phyloP scores from a whole-genome alignment of 1,140 invertebrate species.

The Spodoptera frugiperda region DNA sequence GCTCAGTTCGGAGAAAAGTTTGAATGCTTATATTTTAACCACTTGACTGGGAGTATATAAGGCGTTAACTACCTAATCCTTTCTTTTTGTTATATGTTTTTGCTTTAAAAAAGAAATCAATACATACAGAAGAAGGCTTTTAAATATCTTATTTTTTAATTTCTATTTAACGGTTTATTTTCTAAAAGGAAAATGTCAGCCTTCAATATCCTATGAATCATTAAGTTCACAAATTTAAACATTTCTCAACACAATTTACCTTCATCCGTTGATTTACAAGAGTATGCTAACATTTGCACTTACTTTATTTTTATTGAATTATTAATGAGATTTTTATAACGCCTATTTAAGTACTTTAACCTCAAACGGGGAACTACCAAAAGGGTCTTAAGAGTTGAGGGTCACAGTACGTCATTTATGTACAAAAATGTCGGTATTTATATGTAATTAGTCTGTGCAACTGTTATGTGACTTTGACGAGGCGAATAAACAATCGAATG shows the following conservation, averaged over 20 bases:
- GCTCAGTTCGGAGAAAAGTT: too few relatives aligned
- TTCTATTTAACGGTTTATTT: too few relatives aligned
- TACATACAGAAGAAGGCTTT: too few relatives aligned
- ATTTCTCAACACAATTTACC: slow-evolving; percentile 7
- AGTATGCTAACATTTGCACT: neutral
- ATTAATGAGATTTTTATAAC: slow-evolving; percentile 1
- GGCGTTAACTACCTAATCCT: too few relatives aligned
- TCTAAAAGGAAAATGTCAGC: too few relatives aligned
- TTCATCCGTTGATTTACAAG: neutral
- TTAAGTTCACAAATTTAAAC: neutral
- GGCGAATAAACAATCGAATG: slow-evolving; percentile 78
- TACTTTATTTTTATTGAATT: slow-evolving; percentile 24
- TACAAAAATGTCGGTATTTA: slow-evolving; percentile 61
- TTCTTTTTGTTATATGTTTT: too few relatives aligned
- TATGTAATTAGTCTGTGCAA: slow-evolving; percentile 78
- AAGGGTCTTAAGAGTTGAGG: slow-evolving; percentile 25
- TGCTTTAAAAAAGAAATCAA: too few relatives aligned
- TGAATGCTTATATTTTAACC: too few relatives aligned
- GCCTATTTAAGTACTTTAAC: neutral
- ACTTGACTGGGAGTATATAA: too few relatives aligned
- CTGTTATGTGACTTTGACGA: slow-evolving; percentile 76
- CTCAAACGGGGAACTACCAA: slow-evolving; percentile 3
- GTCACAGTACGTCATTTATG: neutral
- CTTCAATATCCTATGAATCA: too few relatives aligned
- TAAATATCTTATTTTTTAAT: too few relatives aligned